These are phyloP conservation scores for Sminthurides bifidus DNA, from an alignment of 1,140 invertebrate species.

Conservation along the genomic window DNA sequence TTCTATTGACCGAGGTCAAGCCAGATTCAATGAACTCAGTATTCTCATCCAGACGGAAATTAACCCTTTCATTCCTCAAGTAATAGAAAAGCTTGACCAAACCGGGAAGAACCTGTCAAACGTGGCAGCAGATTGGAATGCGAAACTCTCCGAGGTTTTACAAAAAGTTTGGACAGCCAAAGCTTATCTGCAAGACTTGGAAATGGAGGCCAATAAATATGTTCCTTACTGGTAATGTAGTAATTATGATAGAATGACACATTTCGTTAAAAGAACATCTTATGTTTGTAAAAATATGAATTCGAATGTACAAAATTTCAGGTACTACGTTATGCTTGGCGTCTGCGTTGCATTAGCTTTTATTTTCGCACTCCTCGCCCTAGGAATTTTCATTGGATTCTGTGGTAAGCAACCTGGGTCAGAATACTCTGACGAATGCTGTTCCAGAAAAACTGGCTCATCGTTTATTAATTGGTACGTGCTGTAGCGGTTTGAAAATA, in stretches of 20 bases:
- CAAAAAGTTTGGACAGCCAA: background rate
- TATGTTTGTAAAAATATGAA: background rate
- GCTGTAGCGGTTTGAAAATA: background rate
- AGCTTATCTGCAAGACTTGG: slow-evolving; percentile 9
- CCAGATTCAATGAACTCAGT: slow-evolving; percentile 18
- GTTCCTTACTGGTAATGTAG: slow-evolving; percentile 16
- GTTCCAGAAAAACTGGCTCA: slow-evolving; percentile 22
- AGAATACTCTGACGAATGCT: slow-evolving; percentile 27
- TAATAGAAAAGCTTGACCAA: slow-evolving; percentile 9
- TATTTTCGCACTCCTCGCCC: slow-evolving; percentile 22
- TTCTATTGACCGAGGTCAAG: slow-evolving; percentile 20
- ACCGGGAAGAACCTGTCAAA: slow-evolving; percentile 15
- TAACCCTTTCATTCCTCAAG: slow-evolving; percentile 20
- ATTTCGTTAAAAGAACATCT: too few relatives aligned
- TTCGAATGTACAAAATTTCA: background rate
- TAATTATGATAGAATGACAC: too few relatives aligned
- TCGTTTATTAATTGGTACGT: slow-evolving; percentile 26
- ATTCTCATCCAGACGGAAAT: slow-evolving; percentile 19
- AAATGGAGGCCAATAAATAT: slow-evolving; percentile 18
- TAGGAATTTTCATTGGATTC: slow-evolving; percentile 29
- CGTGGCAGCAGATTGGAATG: slow-evolving; percentile 7
- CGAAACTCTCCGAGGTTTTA: slow-evolving; percentile 12
- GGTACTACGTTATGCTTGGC: slow-evolving; percentile 22
- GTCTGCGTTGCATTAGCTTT: slow-evolving; percentile 20
- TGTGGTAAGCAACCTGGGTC: slow-evolving; percentile 29